Percentiles rank a stretch among this genome's conserved stretches.
Conservation (phyloP, 1,140 invertebrate species). For the Drosophila subpulchrella region DNA sequence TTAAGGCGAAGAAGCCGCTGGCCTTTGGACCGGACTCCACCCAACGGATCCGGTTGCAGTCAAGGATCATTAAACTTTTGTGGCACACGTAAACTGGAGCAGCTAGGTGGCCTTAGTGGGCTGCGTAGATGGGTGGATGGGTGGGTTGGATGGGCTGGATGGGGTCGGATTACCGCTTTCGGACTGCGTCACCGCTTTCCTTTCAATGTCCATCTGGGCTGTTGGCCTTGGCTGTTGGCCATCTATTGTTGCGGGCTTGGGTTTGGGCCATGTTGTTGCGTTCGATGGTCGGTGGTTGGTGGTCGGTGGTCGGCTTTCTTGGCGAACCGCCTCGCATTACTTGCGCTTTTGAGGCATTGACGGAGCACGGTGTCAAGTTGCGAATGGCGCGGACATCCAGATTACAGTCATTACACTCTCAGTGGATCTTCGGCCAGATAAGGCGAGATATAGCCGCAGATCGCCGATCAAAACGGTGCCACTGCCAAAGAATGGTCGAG, state of each 20-base stretch:
- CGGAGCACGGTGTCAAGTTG: constrained; percentile 60
- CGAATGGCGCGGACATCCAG: constrained; percentile 39
- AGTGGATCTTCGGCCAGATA: constrained; percentile 7
- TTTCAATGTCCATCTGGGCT: constrained; percentile 39
- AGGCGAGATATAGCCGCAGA: constrained; percentile 9
- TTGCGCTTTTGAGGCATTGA: constrained; percentile 69
- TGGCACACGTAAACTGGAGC: constrained; percentile 40
- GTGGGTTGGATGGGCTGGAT: constrained; percentile 16
- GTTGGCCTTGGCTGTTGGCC: constrained; percentile 27
- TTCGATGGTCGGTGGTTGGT: constrained; percentile 6
- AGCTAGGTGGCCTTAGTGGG: background rate
- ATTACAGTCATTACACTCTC: constrained; percentile 63
- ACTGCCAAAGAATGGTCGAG: constrained; percentile 65
- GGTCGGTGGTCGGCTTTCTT: constrained; percentile 55
- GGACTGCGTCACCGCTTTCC: constrained; percentile 57
- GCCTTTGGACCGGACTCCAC: constrained; percentile 35
- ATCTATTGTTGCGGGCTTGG: constrained; percentile 20
- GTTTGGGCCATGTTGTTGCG: constrained; percentile 2
- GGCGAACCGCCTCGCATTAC: constrained; percentile 65
- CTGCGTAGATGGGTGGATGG: background rate
- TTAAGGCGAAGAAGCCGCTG: constrained; percentile 38
- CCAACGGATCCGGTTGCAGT: constrained; percentile 71
- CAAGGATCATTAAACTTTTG: constrained; percentile 78
- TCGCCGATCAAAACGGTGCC: constrained; percentile 55
- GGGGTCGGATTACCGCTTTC: constrained; percentile 71